Evolutionary conservation across 1,140 invertebrate species (phyloP).

Genomic region (Euwallacea similis): DNA sequence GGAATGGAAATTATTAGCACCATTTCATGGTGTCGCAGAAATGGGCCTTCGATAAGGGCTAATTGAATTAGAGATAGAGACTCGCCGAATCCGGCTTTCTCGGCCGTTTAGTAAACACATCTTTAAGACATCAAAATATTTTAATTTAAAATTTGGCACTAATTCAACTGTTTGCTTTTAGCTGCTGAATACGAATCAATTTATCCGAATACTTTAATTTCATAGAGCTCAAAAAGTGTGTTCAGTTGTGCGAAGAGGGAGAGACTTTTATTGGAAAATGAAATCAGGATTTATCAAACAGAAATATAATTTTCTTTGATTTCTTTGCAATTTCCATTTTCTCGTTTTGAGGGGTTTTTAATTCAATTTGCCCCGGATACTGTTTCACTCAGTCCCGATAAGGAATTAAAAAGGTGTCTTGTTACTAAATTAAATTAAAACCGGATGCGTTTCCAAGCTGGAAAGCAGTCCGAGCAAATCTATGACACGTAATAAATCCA

Average conservation of each 20-base stretch:
- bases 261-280: constrained; percentile 30
- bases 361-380: constrained; percentile 26
- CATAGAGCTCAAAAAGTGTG: constrained; percentile 22
- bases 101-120: too few species aligned
- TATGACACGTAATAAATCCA: constrained; percentile 31
- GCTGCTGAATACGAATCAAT: constrained; percentile 18
- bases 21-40: constrained; percentile 9
- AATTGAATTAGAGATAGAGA: too few species aligned
- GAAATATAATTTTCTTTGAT: constrained; percentile 34
- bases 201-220: constrained; percentile 25
- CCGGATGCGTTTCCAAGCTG: not conserved
- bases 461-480: constrained; percentile 1
- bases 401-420: constrained; percentile 1
- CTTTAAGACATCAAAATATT: too few species aligned
- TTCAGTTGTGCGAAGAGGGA: constrained; percentile 5
- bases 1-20: constrained; percentile 24
- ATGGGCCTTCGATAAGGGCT: too few species aligned
- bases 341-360: constrained; percentile 14
- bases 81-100: too few species aligned
- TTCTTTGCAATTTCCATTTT: constrained; percentile 28
- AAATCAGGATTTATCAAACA: constrained; percentile 35
- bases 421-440: not conserved
- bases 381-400: constrained; percentile 1
- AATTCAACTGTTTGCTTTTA: too few species aligned
- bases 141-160: too few species aligned